These are phyloP conservation scores for Marronus borbonicus DNA, from an alignment of 2,888 invertebrate species.

Conservation along the genomic window DNA sequence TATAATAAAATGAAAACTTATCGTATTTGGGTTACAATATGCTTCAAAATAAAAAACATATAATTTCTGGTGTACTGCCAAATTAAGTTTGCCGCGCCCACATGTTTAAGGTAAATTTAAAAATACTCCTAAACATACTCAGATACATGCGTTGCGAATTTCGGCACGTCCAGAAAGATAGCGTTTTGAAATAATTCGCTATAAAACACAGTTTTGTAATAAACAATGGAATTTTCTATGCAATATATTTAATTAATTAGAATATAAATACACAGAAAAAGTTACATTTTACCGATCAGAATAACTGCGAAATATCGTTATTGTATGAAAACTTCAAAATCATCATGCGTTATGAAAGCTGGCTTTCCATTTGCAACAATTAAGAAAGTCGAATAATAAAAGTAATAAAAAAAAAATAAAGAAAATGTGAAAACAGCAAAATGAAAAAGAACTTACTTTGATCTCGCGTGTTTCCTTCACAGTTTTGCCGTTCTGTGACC, in stretches of 20 bases:
- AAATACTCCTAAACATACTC: conserved; percentile 50
- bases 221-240: neutral
- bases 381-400: neutral
- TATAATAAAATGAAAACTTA: conserved; percentile 21
- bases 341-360: neutral
- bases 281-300: too few relatives aligned
- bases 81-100: conserved; percentile 51
- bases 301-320: too few relatives aligned
- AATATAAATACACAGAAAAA: too few relatives aligned
- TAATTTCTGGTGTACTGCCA: conserved; percentile 50
- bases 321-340: too few relatives aligned
- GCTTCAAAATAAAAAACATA: conserved; percentile 44
- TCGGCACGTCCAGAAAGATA: conserved; percentile 32
- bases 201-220: neutral
- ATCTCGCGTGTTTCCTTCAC: conserved; percentile 76
- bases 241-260: neutral
- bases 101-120: conserved; percentile 48
- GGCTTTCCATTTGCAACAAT: neutral
- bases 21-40: conserved; percentile 44
- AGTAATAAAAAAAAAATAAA: neutral
- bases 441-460: conserved; percentile 72
- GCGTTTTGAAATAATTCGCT: neutral
- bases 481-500: conserved; percentile 80
- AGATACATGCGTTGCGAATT: conserved; percentile 35
- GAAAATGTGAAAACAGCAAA: conserved; percentile 31